Base-by-base conservation (phyloP, 2,888 invertebrate genomes). In the Drosophila neoperkinsi region DNA sequence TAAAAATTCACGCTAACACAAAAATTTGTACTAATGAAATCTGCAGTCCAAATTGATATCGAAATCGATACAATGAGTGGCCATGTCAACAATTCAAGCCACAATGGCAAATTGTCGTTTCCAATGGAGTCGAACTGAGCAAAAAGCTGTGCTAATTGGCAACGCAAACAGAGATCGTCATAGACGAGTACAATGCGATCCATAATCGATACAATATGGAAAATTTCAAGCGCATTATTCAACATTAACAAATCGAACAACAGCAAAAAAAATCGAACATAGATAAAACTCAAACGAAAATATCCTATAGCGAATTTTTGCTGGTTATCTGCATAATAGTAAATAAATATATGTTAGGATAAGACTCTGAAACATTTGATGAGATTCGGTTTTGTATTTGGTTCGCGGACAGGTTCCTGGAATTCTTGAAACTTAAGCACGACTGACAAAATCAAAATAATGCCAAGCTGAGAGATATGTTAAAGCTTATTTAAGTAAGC, bases 181-280 rank as follows among this genome's bases (percentile, higher is more conserved):
- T 64, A 70, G 58, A 59, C 49, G 41, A 55, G 64, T 55, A 69
- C 53, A 72, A 68, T 51, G 31, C 71, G 55, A 65, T 64, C 53
- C 53, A 66, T 66, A 57, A 62, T 71, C 69, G 67, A 71, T 55
- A 81, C 74, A 84, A 86, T 75, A 86, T 87, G 82, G 87, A 84
- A 84, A 85, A 84, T 79, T 84, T 82, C 72, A 76, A 82, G 73
- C 62, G 72, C 78, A 74, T 69, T 71, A 83, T 78, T 77, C 65
- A 74, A 62, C 49, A 68, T 61, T 66, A 62, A 57, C 78, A 80
- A 79, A 79, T 67, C 67, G 62, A 55, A 69, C 21, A 69, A 65
- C 25, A 25, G 43, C 51, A 18, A 70, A 58, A 65, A 53, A 43
- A 9, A 9, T 28, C 10, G 18, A 30, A 34, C 21, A 31, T 4